Percentiles rank a stretch among this genome's conserved stretches.
Conservation (phyloP, 2,113 vertebrate species). For the Vidua macroura region DNA sequence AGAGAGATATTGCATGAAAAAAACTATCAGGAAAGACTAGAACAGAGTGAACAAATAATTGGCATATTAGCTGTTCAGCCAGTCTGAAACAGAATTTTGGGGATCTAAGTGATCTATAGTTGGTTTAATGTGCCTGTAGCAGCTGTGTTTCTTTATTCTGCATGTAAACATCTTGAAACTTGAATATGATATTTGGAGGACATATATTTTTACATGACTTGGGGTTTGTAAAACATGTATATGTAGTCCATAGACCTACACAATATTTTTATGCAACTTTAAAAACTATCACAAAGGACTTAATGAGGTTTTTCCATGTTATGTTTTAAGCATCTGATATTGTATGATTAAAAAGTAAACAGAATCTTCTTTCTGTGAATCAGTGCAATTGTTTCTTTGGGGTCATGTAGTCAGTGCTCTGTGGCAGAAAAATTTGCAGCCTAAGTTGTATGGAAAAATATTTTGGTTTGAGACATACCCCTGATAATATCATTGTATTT, state of each 20-base stretch:
- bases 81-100: not conserved
- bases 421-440: not conserved
- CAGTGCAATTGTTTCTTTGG: not conserved
- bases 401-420: not conserved
- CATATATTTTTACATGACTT: not conserved
- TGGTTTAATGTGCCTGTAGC: not conserved
- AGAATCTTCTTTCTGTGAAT: not conserved
- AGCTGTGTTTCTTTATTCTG: not conserved
- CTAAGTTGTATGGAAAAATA: not conserved
- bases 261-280: not conserved
- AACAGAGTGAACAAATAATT: not conserved
- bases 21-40: not conserved
- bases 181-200: not conserved
- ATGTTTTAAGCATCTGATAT: not conserved
- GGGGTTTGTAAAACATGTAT: not conserved
- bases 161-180: not conserved
- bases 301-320: not conserved
- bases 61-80: not conserved
- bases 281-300: not conserved
- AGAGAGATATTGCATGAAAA: not conserved
- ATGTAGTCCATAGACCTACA: not conserved
- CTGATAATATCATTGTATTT: not conserved
- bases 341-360: not conserved
- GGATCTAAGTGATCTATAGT: not conserved
- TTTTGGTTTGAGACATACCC: not conserved